Base-by-base conservation (phyloP, 2,888 invertebrate species). In the Helicoverpa assulta region DNA sequence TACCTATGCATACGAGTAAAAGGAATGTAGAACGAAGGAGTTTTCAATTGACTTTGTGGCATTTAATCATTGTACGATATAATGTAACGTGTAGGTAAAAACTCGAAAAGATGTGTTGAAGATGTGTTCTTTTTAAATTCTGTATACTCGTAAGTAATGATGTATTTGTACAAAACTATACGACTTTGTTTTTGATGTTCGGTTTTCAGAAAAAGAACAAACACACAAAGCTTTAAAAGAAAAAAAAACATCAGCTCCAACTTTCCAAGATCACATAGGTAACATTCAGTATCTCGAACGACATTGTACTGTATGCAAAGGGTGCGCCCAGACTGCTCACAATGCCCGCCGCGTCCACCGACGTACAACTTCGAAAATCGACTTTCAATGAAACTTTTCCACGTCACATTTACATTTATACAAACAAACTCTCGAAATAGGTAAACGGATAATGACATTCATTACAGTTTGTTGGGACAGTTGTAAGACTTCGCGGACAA, bases 351-450 rank as follows among this genome's bases (percentile, higher is more conserved):
- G 86, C 89, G 89, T 90, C 83, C 86, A 79, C 70, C 78, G 63
- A 74, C 85, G 88, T 85, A 90, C 90, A 92, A 93, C 92, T 94
- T 93, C 81, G 89, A 90, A 92, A 94, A 94, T 93, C 92, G 92
- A 94, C 92, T 94, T 93, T 91, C 90, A 91, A 92, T 92, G 86
- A 86, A 93, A 93, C 88, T 93, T 90, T 87, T 84, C 83, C 79
- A 84, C 86, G 86, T 87, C 89, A 91, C 92, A 92, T 93, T 92
- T 91, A 89, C 88, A 91, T 91, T 91, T 92, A 85, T 90, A 90
- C 88, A 83, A 88, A 88, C 82, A 85, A 83, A 82, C 78, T 85
- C 78, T 72, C 37, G 68, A 81, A 75, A 80, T 78, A 76, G 74
- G 69, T 79, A 81, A 73, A 67, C 66, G 64, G 66, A 79, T 78